Conservation (phyloP, 2,113 vertebrate genomes). For the Telmatochromis sp. region DNA sequence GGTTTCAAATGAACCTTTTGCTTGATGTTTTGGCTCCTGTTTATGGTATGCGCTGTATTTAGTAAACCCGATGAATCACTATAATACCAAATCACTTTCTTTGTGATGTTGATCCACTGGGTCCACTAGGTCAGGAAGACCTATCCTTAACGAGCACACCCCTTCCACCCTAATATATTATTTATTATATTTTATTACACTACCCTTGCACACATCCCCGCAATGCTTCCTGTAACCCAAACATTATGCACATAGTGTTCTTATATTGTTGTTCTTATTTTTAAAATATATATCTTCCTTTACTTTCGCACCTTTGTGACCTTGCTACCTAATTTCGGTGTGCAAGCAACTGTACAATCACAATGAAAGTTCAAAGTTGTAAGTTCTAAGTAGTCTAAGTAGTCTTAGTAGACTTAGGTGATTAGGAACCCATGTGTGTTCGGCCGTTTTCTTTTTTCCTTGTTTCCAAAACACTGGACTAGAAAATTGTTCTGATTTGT, state of each 20-base stretch:
- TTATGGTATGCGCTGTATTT: background rate
- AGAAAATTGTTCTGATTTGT: background rate
- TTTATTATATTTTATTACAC: background rate
- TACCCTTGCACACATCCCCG: fast-evolving
- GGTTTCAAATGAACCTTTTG: background rate
- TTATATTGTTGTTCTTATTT: background rate
- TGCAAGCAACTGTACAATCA: background rate
- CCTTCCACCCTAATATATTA: background rate
- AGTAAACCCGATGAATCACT: background rate
- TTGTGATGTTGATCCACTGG: background rate
- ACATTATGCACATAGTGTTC: background rate
- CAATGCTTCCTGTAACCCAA: background rate
- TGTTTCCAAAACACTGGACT: background rate
- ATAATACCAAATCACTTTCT: background rate
- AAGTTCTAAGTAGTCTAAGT: background rate
- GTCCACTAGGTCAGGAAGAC: background rate
- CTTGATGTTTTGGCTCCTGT: background rate
- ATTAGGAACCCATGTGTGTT: background rate
- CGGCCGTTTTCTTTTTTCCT: background rate
- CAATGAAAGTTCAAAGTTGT: background rate
- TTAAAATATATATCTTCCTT: background rate
- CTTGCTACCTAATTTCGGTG: background rate
- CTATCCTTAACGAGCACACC: background rate
- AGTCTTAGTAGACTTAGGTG: background rate
- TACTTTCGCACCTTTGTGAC: background rate